These are phyloP conservation scores for Spinibarbus caldwelli DNA, from an alignment of 2,797 vertebrate genomes.

Conservation along the genomic window DNA sequence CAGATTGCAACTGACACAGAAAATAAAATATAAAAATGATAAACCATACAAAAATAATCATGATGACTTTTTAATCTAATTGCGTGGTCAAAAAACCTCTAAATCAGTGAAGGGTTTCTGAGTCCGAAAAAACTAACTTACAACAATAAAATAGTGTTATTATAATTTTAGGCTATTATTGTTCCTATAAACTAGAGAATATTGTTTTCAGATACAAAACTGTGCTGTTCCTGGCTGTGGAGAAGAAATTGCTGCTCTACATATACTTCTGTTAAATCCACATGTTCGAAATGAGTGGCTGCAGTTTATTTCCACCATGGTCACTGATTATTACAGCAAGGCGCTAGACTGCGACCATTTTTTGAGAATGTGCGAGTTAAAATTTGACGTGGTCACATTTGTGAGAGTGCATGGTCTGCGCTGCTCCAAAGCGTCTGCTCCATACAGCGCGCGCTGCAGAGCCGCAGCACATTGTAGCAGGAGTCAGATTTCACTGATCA, in stretches of 20 bases:
- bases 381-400: no score
- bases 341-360: no score
- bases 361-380: no score
- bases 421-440: no score
- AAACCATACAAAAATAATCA: not conserved
- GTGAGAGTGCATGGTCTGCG: no score
- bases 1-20: slow-evolving; percentile 68
- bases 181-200: not conserved
- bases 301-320: not conserved
- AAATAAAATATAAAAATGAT: not conserved
- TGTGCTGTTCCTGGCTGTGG: not conserved
- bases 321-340: not conserved
- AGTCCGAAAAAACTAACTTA: no score
- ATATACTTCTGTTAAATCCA: not conserved
- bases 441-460: no score
- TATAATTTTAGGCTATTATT: no score
- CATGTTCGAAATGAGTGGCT: not conserved
- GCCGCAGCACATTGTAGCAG: no score
- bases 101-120: not conserved
- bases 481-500: no score
- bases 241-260: not conserved
- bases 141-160: not conserved
- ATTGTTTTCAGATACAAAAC: not conserved
- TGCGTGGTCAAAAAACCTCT: not conserved
- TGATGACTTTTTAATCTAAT: not conserved